Conservation (phyloP, 2,888 invertebrate genomes). For the Thera obeliscata region DNA sequence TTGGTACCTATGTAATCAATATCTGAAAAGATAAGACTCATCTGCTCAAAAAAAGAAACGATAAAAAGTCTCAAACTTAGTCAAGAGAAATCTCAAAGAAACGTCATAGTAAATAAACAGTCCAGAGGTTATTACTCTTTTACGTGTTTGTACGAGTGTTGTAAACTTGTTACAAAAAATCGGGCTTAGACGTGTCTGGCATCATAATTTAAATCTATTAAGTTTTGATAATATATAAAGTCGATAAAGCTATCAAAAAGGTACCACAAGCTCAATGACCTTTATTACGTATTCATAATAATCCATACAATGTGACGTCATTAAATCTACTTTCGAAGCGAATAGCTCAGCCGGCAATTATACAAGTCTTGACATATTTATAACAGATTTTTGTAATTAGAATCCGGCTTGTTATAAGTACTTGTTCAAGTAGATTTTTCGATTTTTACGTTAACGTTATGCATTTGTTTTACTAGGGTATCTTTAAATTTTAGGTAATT, state of each 20-base stretch:
- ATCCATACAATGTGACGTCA: slow-evolving; percentile 56
- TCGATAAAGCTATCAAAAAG: background rate
- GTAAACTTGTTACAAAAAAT: slow-evolving; percentile 19
- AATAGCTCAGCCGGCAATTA: slow-evolving; percentile 43
- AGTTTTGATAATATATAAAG: background rate
- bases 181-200: background rate
- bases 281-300: slow-evolving; percentile 51
- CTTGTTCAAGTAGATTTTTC: too few species aligned
- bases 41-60: slow-evolving; percentile 31
- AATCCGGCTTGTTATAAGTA: too few species aligned
- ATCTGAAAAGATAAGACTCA: slow-evolving; percentile 48
- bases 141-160: slow-evolving; percentile 16
- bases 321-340: slow-evolving; percentile 51
- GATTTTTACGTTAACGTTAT: too few species aligned
- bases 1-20: slow-evolving; percentile 46
- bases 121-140: slow-evolving; percentile 34
- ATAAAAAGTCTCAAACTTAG: slow-evolving; percentile 9
- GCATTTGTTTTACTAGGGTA: too few species aligned
- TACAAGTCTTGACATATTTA: slow-evolving; percentile 26
- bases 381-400: background rate
- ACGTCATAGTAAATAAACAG: slow-evolving; percentile 27
- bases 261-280: slow-evolving; percentile 45
- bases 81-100: slow-evolving; percentile 31
- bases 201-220: slow-evolving; percentile 8
- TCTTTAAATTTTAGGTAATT: too few species aligned